These are phyloP conservation scores for Arbacia lixula DNA, from an alignment of 53 echinoderm and acorn worm species.

Conservation along the genomic window DNA sequence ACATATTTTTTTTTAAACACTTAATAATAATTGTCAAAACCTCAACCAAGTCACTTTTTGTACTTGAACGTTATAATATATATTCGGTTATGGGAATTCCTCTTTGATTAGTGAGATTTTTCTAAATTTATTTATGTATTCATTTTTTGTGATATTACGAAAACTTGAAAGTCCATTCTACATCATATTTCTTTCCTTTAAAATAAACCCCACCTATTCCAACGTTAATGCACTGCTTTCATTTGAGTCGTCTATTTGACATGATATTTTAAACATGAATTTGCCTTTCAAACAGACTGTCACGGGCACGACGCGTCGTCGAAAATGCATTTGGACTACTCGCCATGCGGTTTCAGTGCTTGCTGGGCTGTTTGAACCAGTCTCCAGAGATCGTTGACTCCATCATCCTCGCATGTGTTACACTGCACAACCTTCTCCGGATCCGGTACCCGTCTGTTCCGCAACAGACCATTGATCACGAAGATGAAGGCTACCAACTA, in stretches of 20 bases:
- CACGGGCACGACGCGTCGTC: constrained; percentile 18
- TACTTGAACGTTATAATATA: not conserved
- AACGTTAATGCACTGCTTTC: not conserved
- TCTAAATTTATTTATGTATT: not conserved
- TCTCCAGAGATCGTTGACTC: not conserved
- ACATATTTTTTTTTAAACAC: not conserved
- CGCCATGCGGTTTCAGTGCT: constrained; percentile 10
- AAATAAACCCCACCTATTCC: not conserved
- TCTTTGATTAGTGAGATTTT: not conserved
- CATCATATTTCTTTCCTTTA: not conserved
- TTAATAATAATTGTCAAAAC: not conserved
- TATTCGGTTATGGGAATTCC: not conserved
- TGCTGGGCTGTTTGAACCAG: not conserved
- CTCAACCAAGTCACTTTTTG: not conserved
- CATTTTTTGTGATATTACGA: not conserved
- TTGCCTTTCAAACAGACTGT: constrained; percentile 20
- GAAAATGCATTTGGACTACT: constrained; percentile 1
- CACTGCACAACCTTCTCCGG: constrained; percentile 55
- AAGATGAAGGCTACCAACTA: constrained; percentile 19
- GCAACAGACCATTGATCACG: not conserved
- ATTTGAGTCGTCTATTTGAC: not conserved
- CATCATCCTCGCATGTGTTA: constrained; percentile 16
- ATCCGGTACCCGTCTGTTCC: constrained; percentile 15
- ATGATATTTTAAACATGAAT: not conserved
- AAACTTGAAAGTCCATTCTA: not conserved